Evolutionary conservation across 2,113 vertebrate species (phyloP), one percentile per base, ranked within the genome.

Genomic region (Bufo bufo): DNA sequence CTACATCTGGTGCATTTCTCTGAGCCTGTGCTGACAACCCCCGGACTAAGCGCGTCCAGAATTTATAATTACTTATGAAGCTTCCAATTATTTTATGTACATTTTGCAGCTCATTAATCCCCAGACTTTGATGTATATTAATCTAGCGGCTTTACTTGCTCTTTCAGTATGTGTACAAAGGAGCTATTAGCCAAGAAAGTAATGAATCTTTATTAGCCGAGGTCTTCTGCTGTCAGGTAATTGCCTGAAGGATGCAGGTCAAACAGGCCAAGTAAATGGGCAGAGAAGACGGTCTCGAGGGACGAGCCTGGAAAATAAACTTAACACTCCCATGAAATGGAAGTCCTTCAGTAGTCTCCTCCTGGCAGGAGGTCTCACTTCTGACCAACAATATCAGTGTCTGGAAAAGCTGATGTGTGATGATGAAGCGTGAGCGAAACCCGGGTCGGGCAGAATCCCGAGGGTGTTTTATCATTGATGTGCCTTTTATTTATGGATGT

Each of bases 201-300:
- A 50, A 75, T 75, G 45, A 75, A 75, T 75, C 72, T 75, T 75
- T 75, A 75, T 75, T 75, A 75, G 72, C 45, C 47, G 47, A 75
- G 17, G 45, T 75, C 72, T 75, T 49, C 33, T 23, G 72, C 11
- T 75, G 45, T 50, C 72, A 50, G 45, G 47, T 75, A 75, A 75
- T 75, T 75, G 47, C 17, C 72, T 75, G 45, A 50, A 75, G 47
- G 72, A 75, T 50, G 17, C 72, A 75, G 72, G 45, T 75, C 72
- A 20, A 3, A 75, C 0, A 10, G 72, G 45, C 45, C 45, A 75
- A 75, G 45, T 75, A 75, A 75, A 14, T 50, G 47, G 72, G 72
- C 72, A 49, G 72, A 75, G 17, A 43, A 9, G 43, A 4, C 13
- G 33, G 5, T 19, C 71, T 7, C 14, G 71, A 47, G 43, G 71